phyloP scores from a whole-genome alignment of 1,140 invertebrate genomes.

The Euglossa dilemma region DNA sequence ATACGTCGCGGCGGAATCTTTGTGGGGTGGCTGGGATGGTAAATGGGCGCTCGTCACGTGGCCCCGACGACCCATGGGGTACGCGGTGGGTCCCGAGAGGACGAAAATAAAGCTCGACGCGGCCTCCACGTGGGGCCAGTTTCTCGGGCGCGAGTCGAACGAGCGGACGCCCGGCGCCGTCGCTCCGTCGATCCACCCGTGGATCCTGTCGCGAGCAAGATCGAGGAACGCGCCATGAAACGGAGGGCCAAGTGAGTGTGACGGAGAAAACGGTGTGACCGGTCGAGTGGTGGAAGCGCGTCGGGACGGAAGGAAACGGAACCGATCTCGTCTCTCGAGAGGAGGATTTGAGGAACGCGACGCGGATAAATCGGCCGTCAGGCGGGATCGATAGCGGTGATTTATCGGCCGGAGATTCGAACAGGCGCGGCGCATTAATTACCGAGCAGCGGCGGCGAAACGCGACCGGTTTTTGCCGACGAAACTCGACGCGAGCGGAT shows the following conservation, averaged over 20 bases:
- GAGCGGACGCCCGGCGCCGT: neutral
- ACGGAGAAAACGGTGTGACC: too few species aligned
- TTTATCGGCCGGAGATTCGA: neutral
- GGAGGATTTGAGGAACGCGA: neutral
- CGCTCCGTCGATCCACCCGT: neutral
- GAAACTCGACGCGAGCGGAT: neutral
- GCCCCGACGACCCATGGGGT: slow-evolving; percentile 65
- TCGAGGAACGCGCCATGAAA: slow-evolving; percentile 49
- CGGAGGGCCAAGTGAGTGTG: slow-evolving; percentile 61
- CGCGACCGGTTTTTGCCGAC: slow-evolving; percentile 24
- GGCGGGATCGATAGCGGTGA: slow-evolving; percentile 25
- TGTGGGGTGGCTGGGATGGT: slow-evolving; percentile 18
- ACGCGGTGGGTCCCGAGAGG: slow-evolving; percentile 39
- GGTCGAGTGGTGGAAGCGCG: too few species aligned
- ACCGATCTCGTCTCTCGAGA: neutral
- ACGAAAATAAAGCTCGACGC: slow-evolving; percentile 67
- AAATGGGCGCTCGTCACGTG: slow-evolving; percentile 42
- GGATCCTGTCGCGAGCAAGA: neutral
- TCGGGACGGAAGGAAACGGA: neutral
- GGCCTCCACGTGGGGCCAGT: slow-evolving; percentile 53
- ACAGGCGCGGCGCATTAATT: slow-evolving; percentile 5
- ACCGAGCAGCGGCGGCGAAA: neutral
- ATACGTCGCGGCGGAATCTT: neutral
- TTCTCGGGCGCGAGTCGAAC: neutral
- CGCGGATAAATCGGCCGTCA: neutral